These are phyloP conservation scores for Chelidonichthys spinosus DNA, from an alignment of 2,797 vertebrate genomes.

Conservation along the genomic window DNA sequence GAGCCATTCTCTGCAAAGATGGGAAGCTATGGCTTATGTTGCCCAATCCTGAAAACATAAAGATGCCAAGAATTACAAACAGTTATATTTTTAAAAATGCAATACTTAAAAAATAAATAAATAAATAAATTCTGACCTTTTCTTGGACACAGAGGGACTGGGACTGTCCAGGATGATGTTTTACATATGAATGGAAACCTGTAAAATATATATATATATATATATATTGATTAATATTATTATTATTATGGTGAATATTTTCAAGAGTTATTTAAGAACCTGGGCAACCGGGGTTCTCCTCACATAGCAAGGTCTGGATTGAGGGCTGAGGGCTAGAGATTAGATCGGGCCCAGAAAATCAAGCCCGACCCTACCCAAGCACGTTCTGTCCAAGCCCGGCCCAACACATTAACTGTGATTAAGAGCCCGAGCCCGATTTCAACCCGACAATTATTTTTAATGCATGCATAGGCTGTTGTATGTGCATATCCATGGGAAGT, in stretches of 20 bases:
- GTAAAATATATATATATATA: constrained; percentile 22
- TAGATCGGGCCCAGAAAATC: too few relatives aligned
- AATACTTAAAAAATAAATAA: background rate
- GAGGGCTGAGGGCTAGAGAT: too few relatives aligned
- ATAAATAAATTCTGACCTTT: constrained; percentile 57
- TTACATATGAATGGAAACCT: constrained; percentile 56
- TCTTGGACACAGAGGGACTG: constrained; percentile 25
- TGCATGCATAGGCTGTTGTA: too few relatives aligned
- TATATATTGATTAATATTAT: constrained; percentile 1
- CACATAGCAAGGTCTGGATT: too few relatives aligned
- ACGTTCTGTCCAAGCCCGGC: too few relatives aligned
- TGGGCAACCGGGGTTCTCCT: too few relatives aligned
- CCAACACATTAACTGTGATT: too few relatives aligned
- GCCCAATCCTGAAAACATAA: constrained; percentile 70
- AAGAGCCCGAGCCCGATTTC: too few relatives aligned
- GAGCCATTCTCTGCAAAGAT: constrained; percentile 74
- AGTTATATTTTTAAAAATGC: background rate
- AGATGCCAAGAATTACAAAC: constrained; percentile 20
- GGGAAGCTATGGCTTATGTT: constrained; percentile 24
- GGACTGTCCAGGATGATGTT: constrained; percentile 17
- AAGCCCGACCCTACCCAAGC: too few relatives aligned
- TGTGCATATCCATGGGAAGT: too few relatives aligned
- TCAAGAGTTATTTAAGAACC: too few relatives aligned
- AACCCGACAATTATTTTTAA: too few relatives aligned
- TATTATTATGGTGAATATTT: constrained; percentile 15